A percentile compares a stretch with the other conserved stretches of the same genome.
These are phyloP conservation scores for Patiria pectinifera DNA, from an alignment of 53 echinoderm and acorn worm species.

Conservation along the genomic window DNA sequence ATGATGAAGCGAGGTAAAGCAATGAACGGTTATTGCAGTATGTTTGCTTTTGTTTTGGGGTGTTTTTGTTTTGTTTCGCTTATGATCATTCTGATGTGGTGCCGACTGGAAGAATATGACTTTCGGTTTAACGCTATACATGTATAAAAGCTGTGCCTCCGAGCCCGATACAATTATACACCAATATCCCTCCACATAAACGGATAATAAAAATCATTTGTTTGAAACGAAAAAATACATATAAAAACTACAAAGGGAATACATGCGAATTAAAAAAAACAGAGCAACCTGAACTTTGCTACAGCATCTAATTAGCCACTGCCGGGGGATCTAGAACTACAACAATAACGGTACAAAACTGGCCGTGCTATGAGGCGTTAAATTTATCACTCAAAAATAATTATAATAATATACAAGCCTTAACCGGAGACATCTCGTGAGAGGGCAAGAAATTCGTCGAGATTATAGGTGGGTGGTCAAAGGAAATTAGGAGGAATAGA, in stretches of 20 bases:
- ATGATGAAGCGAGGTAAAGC: background rate
- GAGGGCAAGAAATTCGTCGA: background rate
- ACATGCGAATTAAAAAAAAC: constrained; percentile 45
- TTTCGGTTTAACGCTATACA: background rate
- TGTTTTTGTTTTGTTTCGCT: background rate
- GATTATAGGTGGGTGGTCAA: background rate
- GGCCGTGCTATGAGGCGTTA: background rate
- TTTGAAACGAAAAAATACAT: constrained; percentile 34
- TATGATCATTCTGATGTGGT: background rate
- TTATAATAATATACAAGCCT: constrained; percentile 31
- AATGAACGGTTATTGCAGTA: background rate
- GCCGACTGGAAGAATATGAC: background rate
- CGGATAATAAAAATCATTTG: constrained; percentile 37
- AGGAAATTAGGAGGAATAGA: background rate
- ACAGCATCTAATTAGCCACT: constrained; percentile 3
- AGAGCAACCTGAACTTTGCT: constrained; percentile 37
- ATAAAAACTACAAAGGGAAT: constrained; percentile 47
- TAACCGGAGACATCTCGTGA: background rate
- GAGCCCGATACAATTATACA: constrained; percentile 19
- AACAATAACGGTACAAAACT: background rate
- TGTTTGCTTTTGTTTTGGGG: background rate
- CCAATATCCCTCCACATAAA: constrained; percentile 12
- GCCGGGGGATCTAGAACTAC: constrained; percentile 13
- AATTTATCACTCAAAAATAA: constrained; percentile 21
- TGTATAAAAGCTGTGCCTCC: background rate